Conservation (phyloP, 1,140 invertebrate genomes). For the Vanessa tameamea region DNA sequence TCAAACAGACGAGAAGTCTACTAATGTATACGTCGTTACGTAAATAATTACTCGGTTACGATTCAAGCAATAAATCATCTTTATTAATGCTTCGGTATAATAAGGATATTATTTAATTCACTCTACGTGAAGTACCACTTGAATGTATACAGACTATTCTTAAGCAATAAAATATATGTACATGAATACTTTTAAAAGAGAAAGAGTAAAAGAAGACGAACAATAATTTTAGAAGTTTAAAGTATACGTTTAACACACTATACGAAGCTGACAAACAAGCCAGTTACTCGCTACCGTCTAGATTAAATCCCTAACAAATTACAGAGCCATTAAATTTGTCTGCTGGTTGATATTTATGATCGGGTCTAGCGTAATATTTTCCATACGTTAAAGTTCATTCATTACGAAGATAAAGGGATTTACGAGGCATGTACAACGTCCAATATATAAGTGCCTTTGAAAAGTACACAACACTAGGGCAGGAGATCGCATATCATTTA, state of each 20-base stretch:
- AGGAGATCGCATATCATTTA: neutral
- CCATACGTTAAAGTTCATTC: constrained; percentile 10
- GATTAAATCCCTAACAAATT: constrained; percentile 36
- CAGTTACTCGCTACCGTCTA: constrained; percentile 12
- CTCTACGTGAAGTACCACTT: too few species aligned
- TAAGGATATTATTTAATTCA: too few species aligned
- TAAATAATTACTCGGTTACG: too few species aligned
- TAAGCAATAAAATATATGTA: too few species aligned
- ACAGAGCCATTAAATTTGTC: constrained; percentile 32
- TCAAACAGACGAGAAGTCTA: too few species aligned
- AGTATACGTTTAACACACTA: neutral
- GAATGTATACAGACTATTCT: too few species aligned
- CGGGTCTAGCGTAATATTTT: constrained; percentile 14
- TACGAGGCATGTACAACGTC: constrained; percentile 8
- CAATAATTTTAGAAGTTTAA: neutral
- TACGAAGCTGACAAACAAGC: constrained; percentile 10
- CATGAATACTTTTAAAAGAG: neutral
- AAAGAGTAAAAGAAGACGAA: neutral
- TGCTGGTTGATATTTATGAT: constrained; percentile 12
- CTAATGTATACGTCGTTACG: too few species aligned
- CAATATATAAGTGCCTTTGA: constrained; percentile 25
- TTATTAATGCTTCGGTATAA: too few species aligned
- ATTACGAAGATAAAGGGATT: constrained; percentile 14
- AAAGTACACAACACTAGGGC: neutral
- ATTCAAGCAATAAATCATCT: too few species aligned